Base-by-base conservation (phyloP, 2,113 vertebrate species). In the Nibea albiflora region DNA sequence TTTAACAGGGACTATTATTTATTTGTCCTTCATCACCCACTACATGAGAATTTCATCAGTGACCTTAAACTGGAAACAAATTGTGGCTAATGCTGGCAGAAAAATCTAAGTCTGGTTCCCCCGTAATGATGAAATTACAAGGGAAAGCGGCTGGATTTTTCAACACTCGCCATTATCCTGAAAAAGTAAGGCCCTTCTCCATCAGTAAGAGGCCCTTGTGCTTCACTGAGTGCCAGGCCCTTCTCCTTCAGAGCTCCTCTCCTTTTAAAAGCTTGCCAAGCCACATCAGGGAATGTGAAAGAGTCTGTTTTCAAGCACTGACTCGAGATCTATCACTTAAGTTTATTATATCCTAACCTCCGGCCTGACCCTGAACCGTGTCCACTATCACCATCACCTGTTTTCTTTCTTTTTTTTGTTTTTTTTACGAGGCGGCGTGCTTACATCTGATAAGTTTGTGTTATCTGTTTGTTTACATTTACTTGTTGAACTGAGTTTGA, bases 201-300 rank as follows among this genome's bases (percentile, higher is more conserved):
- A 53, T 69, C 42, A 73, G 65, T 82, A 65, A 86, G 78, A 86
- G 88, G 73, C 78, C 76, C 88, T 83, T 78, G 50, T 66, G 73
- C 70, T 73, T 70, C 63, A 46, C 35, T 50, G 54, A 85, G 81
- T 85, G 85, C 85, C 76, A 78, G 60, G 60, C 72, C 49, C 77
- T 74, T 81, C 66, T 90, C 61, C 71, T 80, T 74, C 50, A 71
- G 35, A 80, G 71, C 47, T 67, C 75, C 65, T 87, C 74, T 81
- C 64, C 86, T 76, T 85, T 85, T 88, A 80, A 80, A 46, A 68
- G 84, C 72, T 22, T 88, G 91, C 89, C 84, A 88, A 84, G 80
- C 69, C 80, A 78, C 85, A 83, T 88, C 81, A 72, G 71, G 69
- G 68, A 82, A 85, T 83, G 82, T 88, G 67, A 80, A 82, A 77